phyloP scores from a whole-genome alignment of 1,140 invertebrate species.

The Aphaenogaster ashmeadi region DNA sequence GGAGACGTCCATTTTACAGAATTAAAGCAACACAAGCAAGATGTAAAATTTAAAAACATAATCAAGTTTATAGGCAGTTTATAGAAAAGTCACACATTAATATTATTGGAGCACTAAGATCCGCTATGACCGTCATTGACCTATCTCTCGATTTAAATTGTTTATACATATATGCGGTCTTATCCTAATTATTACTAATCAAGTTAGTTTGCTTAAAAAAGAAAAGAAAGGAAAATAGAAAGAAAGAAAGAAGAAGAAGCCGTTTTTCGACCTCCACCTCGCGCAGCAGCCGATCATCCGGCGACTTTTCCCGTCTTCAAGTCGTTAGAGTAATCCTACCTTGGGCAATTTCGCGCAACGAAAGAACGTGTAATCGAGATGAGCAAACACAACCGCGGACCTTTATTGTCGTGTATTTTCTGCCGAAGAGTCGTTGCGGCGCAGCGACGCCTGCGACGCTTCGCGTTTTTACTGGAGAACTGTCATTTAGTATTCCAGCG shows the following conservation, averaged over 20 bases:
- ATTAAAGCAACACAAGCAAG: background rate
- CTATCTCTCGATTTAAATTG: too few relatives aligned
- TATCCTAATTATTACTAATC: background rate
- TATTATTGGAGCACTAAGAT: too few relatives aligned
- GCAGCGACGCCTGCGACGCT: background rate
- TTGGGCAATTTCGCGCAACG: constrained; percentile 21
- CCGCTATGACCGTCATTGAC: too few relatives aligned
- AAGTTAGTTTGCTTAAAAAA: background rate
- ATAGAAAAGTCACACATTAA: too few relatives aligned
- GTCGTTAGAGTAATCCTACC: constrained; percentile 17
- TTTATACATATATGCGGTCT: too few relatives aligned
- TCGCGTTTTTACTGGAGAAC: background rate
- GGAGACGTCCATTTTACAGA: background rate
- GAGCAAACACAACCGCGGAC: constrained; percentile 22
- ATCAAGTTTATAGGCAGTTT: too few relatives aligned
- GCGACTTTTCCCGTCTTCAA: background rate
- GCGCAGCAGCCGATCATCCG: background rate
- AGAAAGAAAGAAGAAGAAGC: background rate
- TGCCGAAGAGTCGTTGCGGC: background rate
- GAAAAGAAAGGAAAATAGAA: background rate
- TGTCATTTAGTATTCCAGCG: constrained; percentile 49
- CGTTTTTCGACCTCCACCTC: background rate
- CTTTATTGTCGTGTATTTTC: constrained; percentile 25
- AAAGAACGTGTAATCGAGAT: constrained; percentile 37
- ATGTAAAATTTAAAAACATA: background rate